A percentile compares a stretch with the other conserved stretches of the same genome.
These are phyloP conservation scores for Grammomys dolichurus DNA, from an alignment of 2,113 vertebrate species.

Conservation along the genomic window DNA sequence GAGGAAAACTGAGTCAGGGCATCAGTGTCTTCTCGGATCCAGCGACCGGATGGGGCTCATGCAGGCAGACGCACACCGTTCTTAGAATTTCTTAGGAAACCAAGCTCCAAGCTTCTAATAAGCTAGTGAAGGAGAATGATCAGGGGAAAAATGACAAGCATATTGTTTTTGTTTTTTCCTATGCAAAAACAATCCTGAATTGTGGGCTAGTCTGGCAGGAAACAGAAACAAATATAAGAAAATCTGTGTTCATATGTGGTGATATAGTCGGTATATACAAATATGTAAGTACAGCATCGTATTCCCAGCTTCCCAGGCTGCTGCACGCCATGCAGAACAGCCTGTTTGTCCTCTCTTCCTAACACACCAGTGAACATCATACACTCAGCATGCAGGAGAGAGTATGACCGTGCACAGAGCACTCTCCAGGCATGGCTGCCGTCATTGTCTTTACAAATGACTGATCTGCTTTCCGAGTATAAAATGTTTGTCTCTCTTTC, in stretches of 20 bases:
- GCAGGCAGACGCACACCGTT: conserved; percentile 84
- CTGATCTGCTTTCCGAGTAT: conserved; percentile 63
- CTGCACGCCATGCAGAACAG: conserved; percentile 79
- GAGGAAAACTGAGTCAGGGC: conserved; percentile 82
- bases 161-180: conserved; percentile 68
- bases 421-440: conserved; percentile 75
- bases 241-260: conserved; percentile 88
- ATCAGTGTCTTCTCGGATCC: conserved; percentile 64
- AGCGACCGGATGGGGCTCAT: conserved; percentile 83
- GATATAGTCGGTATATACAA: conserved; percentile 88
- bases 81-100: conserved; percentile 82
- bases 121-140: conserved; percentile 82
- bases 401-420: conserved; percentile 75
- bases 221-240: conserved; percentile 88
- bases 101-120: conserved; percentile 77
- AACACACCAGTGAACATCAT: conserved; percentile 76
- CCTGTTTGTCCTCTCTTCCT: conserved; percentile 22
- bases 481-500: conserved; percentile 79
- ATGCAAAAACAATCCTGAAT: conserved; percentile 75
- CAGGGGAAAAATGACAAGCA: conserved; percentile 77
- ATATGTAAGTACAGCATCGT: conserved; percentile 87
- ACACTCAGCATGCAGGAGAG: conserved; percentile 87
- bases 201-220: conserved; percentile 83
- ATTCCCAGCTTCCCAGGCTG: conserved; percentile 83
- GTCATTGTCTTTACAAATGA: conserved; percentile 74